Percentiles rank a stretch among this genome's conserved stretches.
Conservation (phyloP, 1,140 invertebrate genomes). For the Lordiphosa mommai region DNA sequence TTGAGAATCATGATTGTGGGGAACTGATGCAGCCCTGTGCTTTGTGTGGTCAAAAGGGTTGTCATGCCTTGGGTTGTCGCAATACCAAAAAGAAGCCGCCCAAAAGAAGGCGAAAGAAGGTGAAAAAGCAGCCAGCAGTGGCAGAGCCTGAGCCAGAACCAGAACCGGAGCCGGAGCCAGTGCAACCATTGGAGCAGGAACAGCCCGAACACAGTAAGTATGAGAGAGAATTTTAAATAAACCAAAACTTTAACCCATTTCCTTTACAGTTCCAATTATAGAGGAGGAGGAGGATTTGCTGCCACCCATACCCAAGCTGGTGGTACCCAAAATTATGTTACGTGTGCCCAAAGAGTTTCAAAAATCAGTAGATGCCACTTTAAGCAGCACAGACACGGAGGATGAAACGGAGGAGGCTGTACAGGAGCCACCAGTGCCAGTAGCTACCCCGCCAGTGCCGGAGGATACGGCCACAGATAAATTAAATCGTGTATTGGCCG, state of each 20-base stretch:
- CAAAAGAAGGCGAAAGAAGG: neutral
- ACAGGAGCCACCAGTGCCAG: neutral
- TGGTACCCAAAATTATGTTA: slow-evolving; percentile 81
- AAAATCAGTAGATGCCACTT: slow-evolving; percentile 70
- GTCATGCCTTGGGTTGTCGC: slow-evolving; percentile 58
- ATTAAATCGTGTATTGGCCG: slow-evolving; percentile 46
- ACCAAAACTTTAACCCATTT: neutral
- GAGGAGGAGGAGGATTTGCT: slow-evolving; percentile 5
- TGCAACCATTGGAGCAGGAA: neutral
- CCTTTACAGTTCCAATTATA: slow-evolving; percentile 36
- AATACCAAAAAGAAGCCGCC: slow-evolving; percentile 34
- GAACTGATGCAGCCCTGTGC: slow-evolving; percentile 65
- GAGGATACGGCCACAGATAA: slow-evolving; percentile 39
- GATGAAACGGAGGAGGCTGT: slow-evolving; percentile 37
- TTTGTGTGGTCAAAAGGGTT: slow-evolving; percentile 52
- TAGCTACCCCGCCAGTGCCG: neutral
- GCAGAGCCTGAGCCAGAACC: neutral
- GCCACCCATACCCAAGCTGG: slow-evolving; percentile 43
- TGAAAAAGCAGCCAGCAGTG: slow-evolving; percentile 1
- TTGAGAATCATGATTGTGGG: slow-evolving; percentile 86
- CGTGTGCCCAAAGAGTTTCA: slow-evolving; percentile 80
- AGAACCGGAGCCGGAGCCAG: no score
- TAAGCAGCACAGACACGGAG: slow-evolving; percentile 70
- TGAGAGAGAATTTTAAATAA: no score
- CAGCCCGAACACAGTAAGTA: slow-evolving; percentile 30